phyloP scores from a whole-genome alignment of 2,888 invertebrate species.

The Stomorhina lunata region DNA sequence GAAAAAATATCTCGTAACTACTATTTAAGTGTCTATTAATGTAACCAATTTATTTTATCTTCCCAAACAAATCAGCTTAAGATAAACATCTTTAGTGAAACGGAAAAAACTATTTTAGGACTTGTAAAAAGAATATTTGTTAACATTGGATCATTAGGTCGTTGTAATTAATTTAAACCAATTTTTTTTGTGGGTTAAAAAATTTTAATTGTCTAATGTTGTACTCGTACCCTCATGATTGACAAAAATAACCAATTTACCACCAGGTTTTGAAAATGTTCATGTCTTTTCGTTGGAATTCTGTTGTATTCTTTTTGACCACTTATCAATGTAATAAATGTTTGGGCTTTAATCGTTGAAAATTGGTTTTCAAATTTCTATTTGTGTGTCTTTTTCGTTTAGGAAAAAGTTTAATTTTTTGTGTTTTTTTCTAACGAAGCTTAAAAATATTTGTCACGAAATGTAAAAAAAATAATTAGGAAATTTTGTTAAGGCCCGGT shows the following conservation, averaged over 20 bases:
- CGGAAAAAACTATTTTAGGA: neutral
- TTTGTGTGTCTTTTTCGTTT: neutral
- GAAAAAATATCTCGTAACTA: neutral
- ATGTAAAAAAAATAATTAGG: constrained; percentile 65
- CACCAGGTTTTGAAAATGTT: constrained; percentile 11
- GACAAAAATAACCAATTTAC: constrained; percentile 17
- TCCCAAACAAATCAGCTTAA: constrained; percentile 31
- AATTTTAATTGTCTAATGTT: neutral
- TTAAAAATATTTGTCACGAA: constrained; percentile 76
- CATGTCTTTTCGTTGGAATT: neutral
- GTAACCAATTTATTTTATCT: constrained; percentile 52
- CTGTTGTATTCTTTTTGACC: neutral
- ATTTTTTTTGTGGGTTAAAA: neutral
- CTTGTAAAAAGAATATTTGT: constrained; percentile 42
- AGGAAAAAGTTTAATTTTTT: too few relatives aligned
- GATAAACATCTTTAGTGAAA: constrained; percentile 28
- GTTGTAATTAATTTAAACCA: constrained; percentile 53
- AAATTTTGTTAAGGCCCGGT: neutral
- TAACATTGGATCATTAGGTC: constrained; percentile 29
- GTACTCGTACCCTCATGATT: constrained; percentile 22
- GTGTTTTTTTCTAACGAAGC: constrained; percentile 63
- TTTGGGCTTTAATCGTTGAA: constrained; percentile 1
- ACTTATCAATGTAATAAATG: constrained; percentile 52
- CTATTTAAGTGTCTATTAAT: constrained; percentile 51
- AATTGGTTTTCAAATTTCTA: neutral